A percentile compares a stretch with the other conserved stretches of the same genome.
Conservation (phyloP, 2,113 vertebrate genomes). For the human (Homo sapiens) region GRCh38 chr5:149701001-149701500, state of each 20-base stretch:
- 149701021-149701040: not conserved
- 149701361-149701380: not conserved
- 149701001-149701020: not conserved
- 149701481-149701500: not conserved
- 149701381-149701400: not conserved
- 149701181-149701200: not conserved
- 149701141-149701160: not conserved
- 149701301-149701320: not conserved
- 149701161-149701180: not conserved
- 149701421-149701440: slow-evolving; percentile 23
- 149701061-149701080: not conserved
- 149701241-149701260: not conserved
- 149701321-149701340: not conserved
- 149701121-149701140: not conserved
- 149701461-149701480: not conserved
- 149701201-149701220: not conserved
- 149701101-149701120: not conserved
- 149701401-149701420: not conserved
- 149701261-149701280: not conserved
- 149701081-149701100: not conserved
- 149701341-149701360: not conserved
- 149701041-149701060: not conserved
- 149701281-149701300: not conserved
- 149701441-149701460: not conserved
- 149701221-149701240: not conserved